phyloP scores from a whole-genome alignment of 2,113 vertebrate genomes.

The Nannobrachium achirus region DNA sequence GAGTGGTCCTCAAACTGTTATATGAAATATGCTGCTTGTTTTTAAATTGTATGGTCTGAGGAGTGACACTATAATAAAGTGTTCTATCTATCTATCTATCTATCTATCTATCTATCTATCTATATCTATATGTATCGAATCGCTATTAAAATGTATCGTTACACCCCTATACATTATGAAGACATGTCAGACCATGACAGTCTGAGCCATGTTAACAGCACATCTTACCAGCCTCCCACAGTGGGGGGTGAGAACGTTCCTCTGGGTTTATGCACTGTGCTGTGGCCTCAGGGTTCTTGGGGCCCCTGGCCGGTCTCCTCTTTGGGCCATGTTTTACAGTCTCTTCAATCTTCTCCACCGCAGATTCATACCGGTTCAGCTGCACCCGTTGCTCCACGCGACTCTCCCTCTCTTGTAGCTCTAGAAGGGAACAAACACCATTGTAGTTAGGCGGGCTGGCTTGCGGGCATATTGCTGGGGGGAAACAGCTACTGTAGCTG shows the following conservation, averaged over 20 bases:
- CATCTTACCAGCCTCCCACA: constrained; percentile 15
- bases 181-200: too few relatives aligned
- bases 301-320: neutral
- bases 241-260: constrained; percentile 31
- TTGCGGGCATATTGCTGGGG: neutral
- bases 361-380: constrained; percentile 31
- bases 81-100: too few relatives aligned
- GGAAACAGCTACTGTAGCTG: neutral
- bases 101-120: too few relatives aligned
- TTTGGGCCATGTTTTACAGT: neutral
- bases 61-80: too few relatives aligned
- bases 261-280: neutral
- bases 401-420: constrained; percentile 5
- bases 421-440: neutral
- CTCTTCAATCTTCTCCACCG: constrained; percentile 24
- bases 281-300: neutral
- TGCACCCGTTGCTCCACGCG: constrained; percentile 16
- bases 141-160: too few relatives aligned
- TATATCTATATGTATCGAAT: too few relatives aligned
- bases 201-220: too few relatives aligned
- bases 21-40: too few relatives aligned
- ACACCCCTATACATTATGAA: too few relatives aligned
- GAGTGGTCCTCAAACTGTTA: too few relatives aligned
- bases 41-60: too few relatives aligned
- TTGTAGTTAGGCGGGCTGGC: too few relatives aligned